Conservation (phyloP, 1,140 invertebrate genomes). For the Spodoptera frugiperda region DNA sequence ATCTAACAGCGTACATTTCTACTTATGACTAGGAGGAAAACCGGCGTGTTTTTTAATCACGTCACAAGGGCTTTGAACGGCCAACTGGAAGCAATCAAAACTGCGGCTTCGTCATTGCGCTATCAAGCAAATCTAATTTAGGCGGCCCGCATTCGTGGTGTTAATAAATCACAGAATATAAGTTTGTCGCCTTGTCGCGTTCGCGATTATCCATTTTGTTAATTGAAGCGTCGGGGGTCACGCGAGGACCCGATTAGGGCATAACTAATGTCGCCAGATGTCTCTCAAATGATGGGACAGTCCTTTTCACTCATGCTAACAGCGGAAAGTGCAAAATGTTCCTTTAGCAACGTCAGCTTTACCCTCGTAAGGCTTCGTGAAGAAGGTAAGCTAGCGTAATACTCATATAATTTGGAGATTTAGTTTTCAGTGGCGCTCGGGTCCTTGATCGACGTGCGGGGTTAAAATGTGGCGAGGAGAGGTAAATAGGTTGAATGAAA, state of each 20-base stretch:
- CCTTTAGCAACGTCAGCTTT: constrained; percentile 29
- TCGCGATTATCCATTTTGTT: constrained; percentile 72
- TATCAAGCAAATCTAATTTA: constrained; percentile 41
- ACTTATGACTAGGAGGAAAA: no score
- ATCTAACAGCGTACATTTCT: no score
- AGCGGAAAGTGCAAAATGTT: constrained; percentile 28
- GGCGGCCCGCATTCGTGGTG: constrained; percentile 20
- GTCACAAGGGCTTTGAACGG: background rate
- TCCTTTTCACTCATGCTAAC: constrained; percentile 3
- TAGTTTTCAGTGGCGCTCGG: constrained; percentile 16
- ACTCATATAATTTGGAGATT: constrained; percentile 29
- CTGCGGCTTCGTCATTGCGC: background rate
- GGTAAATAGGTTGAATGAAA: background rate
- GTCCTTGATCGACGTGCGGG: background rate
- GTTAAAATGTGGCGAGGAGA: constrained; percentile 11
- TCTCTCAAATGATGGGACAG: constrained; percentile 28
- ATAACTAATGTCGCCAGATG: constrained; percentile 41
- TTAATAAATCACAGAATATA: constrained; percentile 54
- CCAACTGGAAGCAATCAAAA: background rate
- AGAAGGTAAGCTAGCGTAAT: constrained; percentile 32
- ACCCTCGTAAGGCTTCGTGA: constrained; percentile 32
- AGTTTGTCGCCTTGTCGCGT: constrained; percentile 61
- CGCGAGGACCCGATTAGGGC: constrained; percentile 68
- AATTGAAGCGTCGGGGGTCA: constrained; percentile 72
- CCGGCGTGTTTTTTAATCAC: background rate